Percentiles rank a stretch among this genome's conserved stretches.
phyloP scores from a whole-genome alignment of 2,113 vertebrate species.

The Embiotoca jacksoni region DNA sequence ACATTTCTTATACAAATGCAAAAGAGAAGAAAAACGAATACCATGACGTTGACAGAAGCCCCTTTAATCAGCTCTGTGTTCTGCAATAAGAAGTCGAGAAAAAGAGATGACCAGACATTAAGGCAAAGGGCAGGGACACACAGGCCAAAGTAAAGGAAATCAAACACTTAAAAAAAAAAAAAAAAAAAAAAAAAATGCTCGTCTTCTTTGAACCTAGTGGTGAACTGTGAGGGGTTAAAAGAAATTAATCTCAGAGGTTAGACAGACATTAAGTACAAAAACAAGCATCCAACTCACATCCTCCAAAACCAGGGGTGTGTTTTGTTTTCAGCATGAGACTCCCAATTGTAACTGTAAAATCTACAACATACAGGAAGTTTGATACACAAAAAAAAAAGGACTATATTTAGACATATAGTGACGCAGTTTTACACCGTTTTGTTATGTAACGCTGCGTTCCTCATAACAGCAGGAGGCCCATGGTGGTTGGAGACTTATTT shows the following conservation, averaged over 20 bases:
- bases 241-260: background rate
- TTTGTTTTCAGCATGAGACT: conserved; percentile 3
- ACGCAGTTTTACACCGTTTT: conserved; percentile 5
- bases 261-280: conserved; percentile 39
- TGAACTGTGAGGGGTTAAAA: conserved; percentile 9
- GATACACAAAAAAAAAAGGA: background rate
- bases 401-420: conserved; percentile 14
- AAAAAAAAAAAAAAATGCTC: background rate
- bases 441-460: conserved; percentile 17
- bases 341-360: conserved; percentile 5
- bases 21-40: conserved; percentile 58
- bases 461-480: conserved; percentile 32
- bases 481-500: conserved; percentile 36
- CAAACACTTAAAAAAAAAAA: conserved; percentile 16
- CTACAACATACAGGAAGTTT: background rate
- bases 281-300: conserved; percentile 33
- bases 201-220: conserved; percentile 14
- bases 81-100: conserved; percentile 59
- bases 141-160: conserved; percentile 52
- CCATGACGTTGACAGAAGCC: conserved; percentile 67
- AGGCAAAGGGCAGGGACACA: conserved; percentile 70
- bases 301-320: conserved; percentile 10
- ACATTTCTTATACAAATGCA: conserved; percentile 73
- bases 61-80: conserved; percentile 67
- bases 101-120: conserved; percentile 70